phyloP scores from a whole-genome alignment of 2,888 invertebrate species.

The Portevinia maculata region DNA sequence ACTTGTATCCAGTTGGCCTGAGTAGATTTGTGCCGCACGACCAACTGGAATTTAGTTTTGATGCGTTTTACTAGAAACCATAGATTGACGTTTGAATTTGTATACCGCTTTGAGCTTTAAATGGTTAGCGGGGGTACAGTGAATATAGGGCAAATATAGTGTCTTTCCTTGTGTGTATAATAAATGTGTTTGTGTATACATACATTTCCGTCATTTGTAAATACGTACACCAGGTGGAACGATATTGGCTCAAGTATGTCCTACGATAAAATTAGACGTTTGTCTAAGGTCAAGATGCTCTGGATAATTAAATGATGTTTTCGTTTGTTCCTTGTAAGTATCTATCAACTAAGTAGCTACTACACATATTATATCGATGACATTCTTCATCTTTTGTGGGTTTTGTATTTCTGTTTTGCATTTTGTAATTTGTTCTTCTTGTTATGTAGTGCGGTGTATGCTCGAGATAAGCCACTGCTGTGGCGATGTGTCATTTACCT shows the following conservation, averaged over 20 bases:
- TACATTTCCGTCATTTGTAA: constrained; percentile 50
- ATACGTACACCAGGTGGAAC: constrained; percentile 30
- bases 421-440: constrained; percentile 38
- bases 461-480: constrained; percentile 77
- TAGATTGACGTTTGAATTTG: constrained; percentile 55
- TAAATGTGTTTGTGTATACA: constrained; percentile 2
- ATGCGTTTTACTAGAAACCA: constrained; percentile 45
- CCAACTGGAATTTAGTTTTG: constrained; percentile 66
- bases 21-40: constrained; percentile 70
- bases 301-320: constrained; percentile 44
- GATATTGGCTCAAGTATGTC: background rate
- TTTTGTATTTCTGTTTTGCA: constrained; percentile 31
- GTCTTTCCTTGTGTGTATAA: constrained; percentile 32
- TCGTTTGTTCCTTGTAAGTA: constrained; percentile 25
- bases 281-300: constrained; percentile 67
- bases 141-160: constrained; percentile 52
- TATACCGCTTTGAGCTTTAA: constrained; percentile 44
- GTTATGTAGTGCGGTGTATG: constrained; percentile 72
- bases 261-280: constrained; percentile 44
- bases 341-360: constrained; percentile 16
- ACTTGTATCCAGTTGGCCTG: constrained; percentile 24
- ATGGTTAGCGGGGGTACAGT: constrained; percentile 28
- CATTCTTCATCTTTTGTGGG: constrained; percentile 41
- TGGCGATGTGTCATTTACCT: constrained; percentile 76
- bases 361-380: constrained; percentile 20